A percentile compares a stretch with the other conserved stretches of the same genome.
These are phyloP conservation scores for Excalfactoria chinensis DNA, from an alignment of 2,113 vertebrate species.

Conservation along the genomic window DNA sequence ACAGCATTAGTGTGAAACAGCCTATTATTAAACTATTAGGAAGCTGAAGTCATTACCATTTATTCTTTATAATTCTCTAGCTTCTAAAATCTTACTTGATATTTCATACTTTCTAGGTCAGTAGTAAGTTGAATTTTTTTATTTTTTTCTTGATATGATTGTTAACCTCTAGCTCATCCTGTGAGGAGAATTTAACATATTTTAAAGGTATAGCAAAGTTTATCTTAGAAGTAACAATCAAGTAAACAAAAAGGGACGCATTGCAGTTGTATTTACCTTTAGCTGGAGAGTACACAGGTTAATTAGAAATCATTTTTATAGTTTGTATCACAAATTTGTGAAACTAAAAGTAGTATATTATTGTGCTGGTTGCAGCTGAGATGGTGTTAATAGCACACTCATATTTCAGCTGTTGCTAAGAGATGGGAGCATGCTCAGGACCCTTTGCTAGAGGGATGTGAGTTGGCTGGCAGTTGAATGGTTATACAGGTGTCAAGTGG, in stretches of 20 bases:
- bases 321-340: neutral
- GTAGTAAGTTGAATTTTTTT: neutral
- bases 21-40: constrained; percentile 33
- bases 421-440: neutral
- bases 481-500: neutral
- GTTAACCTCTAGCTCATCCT: neutral
- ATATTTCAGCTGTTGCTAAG: neutral
- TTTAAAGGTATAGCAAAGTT: neutral
- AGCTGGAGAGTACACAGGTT: neutral
- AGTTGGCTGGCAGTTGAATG: neutral
- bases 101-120: constrained; percentile 36
- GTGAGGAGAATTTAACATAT: neutral
- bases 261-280: neutral
- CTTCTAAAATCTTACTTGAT: neutral
- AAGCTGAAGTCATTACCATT: neutral
- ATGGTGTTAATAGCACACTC: neutral
- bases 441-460: neutral
- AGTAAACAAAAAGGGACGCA: neutral
- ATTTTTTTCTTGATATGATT: neutral
- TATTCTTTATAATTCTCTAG: constrained; percentile 11
- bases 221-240: neutral
- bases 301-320: neutral
- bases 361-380: neutral
- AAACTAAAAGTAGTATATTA: neutral
- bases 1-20: neutral